Evolutionary conservation across 1,140 invertebrate genomes (phyloP).

Genomic region (Pomacea maculata): DNA sequence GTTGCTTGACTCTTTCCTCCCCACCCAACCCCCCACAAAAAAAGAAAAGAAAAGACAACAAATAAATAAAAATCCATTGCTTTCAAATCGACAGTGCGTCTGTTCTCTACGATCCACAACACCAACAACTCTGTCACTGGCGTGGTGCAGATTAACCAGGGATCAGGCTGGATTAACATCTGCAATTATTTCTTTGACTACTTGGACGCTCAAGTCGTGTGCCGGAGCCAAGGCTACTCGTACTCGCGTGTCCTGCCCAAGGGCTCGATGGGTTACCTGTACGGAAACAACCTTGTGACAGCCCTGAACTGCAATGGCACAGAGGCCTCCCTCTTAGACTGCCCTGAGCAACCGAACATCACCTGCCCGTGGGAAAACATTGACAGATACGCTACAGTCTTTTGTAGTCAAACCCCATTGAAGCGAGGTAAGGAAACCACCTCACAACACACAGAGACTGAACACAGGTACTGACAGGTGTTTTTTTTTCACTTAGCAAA

Average conservation of each 20-base stretch:
- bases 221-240: slow-evolving; percentile 72
- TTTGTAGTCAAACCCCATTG: slow-evolving; percentile 44
- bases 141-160: slow-evolving; percentile 11
- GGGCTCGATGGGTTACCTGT: slow-evolving; percentile 64
- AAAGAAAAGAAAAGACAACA: too few relatives aligned
- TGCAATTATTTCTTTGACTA: slow-evolving; percentile 79
- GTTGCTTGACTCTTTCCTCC: too few relatives aligned
- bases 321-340: slow-evolving; percentile 40
- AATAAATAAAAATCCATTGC: not conserved
- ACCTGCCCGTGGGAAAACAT: slow-evolving; percentile 39
- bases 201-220: slow-evolving; percentile 74
- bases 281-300: slow-evolving; percentile 20
- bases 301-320: slow-evolving; percentile 45
- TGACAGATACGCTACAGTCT: slow-evolving; percentile 46
- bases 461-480: too few relatives aligned
- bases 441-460: too few relatives aligned
- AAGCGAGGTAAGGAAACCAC: slow-evolving; percentile 29
- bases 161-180: slow-evolving; percentile 72
- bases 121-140: slow-evolving; percentile 17
- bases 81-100: slow-evolving; percentile 9
- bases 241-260: slow-evolving; percentile 13
- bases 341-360: slow-evolving; percentile 32
- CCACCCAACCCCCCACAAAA: too few relatives aligned
- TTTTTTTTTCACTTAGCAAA: too few relatives aligned
- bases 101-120: slow-evolving; percentile 1